Conservation (phyloP, 2,888 invertebrate species). For the Poecilobothrus nobilitatus region DNA sequence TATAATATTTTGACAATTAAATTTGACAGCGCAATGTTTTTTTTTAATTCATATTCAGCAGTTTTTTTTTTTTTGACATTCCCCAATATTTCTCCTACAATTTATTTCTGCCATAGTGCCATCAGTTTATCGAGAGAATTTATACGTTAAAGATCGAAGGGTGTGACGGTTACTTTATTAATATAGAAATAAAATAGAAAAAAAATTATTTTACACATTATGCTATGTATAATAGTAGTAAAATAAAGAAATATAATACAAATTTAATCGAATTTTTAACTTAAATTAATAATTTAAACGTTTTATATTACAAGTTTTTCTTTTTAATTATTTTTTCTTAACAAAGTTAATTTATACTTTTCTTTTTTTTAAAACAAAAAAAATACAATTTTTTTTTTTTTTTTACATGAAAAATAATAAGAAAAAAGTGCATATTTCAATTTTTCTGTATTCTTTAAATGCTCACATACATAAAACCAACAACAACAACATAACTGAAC, state of each 20-base stretch:
- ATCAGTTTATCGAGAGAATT: conserved; percentile 3
- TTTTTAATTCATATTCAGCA: no score
- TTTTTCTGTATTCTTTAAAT: background rate
- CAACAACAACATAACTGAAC: background rate
- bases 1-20: no score
- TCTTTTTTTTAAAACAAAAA: background rate
- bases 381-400: background rate
- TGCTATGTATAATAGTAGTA: background rate
- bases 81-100: background rate
- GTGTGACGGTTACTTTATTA: background rate
- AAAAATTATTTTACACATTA: background rate
- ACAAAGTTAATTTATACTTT: background rate
- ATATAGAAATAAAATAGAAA: background rate
- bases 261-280: background rate
- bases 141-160: background rate
- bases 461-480: background rate
- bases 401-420: background rate
- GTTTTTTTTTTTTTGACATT: no score
- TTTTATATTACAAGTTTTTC: no score
- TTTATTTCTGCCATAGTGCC: background rate
- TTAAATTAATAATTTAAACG: background rate
- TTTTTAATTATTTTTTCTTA: background rate
- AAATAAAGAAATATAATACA: background rate
- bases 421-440: conserved; percentile 4
- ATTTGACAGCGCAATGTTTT: no score